Evolutionary conservation across 2,888 invertebrate genomes (phyloP).

Genomic region (Stenodema calcarata): DNA sequence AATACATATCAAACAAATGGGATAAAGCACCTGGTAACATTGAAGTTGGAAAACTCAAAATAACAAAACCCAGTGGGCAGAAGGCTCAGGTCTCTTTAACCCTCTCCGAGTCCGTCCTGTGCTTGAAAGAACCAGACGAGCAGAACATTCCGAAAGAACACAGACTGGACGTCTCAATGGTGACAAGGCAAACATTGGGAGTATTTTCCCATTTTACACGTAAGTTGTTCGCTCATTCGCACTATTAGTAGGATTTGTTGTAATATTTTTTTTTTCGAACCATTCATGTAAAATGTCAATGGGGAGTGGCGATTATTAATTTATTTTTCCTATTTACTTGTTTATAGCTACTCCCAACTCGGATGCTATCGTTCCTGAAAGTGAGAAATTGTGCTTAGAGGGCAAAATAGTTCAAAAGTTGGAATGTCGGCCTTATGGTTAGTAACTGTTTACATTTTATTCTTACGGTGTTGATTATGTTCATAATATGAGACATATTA

Average conservation of each 20-base stretch:
- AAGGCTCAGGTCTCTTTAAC: slow-evolving; percentile 88
- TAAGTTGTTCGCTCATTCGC: slow-evolving; percentile 63
- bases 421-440: slow-evolving; percentile 76
- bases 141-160: slow-evolving; percentile 90
- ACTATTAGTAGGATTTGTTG: too few species aligned
- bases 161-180: slow-evolving; percentile 87
- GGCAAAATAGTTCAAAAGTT: slow-evolving; percentile 95
- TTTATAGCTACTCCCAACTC: slow-evolving; percentile 67
- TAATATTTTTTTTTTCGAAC: too few species aligned
- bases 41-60: slow-evolving; percentile 92
- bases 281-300: too few species aligned
- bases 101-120: slow-evolving; percentile 80
- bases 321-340: background rate
- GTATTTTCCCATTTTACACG: slow-evolving; percentile 87
- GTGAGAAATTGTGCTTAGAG: slow-evolving; percentile 86
- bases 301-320: background rate
- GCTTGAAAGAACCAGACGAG: slow-evolving; percentile 78
- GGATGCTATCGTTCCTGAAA: slow-evolving; percentile 75
- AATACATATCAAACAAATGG: slow-evolving; percentile 95
- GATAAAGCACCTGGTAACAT: slow-evolving; percentile 88
- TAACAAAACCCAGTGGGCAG: slow-evolving; percentile 78
- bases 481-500: too few species aligned
- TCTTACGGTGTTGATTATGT: too few species aligned
- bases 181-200: slow-evolving; percentile 88
- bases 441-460: background rate